Percentiles rank a stretch among this genome's conserved stretches.
phyloP scores from a whole-genome alignment of 2,797 vertebrate species.

The Lates japonicus region DNA sequence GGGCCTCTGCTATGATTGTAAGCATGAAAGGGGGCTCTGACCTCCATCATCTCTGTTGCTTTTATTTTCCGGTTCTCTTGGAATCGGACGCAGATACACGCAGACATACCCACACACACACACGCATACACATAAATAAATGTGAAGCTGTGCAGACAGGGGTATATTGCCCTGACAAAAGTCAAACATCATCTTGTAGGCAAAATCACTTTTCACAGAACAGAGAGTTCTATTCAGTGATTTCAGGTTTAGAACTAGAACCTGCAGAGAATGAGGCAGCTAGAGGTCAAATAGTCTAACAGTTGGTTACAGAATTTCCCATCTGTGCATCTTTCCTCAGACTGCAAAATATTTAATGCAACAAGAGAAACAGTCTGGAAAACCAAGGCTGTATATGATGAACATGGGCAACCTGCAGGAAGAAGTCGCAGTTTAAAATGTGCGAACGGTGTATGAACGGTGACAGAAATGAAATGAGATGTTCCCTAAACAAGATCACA shows the following conservation, averaged over 20 bases:
- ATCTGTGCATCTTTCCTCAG: slow-evolving; percentile 44
- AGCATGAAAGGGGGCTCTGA: slow-evolving; percentile 86
- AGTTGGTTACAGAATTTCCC: slow-evolving; percentile 58
- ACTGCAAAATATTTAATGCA: slow-evolving; percentile 61
- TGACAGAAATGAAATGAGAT: slow-evolving; percentile 28
- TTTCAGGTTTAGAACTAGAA: slow-evolving; percentile 71
- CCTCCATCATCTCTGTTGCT: slow-evolving; percentile 84
- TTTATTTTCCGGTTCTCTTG: slow-evolving; percentile 83
- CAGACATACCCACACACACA: slow-evolving; percentile 51
- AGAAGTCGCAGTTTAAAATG: slow-evolving; percentile 7
- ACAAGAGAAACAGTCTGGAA: slow-evolving; percentile 47
- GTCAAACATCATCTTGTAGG: slow-evolving; percentile 74
- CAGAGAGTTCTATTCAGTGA: slow-evolving; percentile 57
- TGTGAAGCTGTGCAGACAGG: slow-evolving; percentile 72
- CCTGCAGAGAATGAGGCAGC: slow-evolving; percentile 63
- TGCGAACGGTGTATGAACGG: too few relatives aligned
- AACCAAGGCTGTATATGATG: slow-evolving; percentile 47
- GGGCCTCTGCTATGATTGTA: slow-evolving; percentile 83
- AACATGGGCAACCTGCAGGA: slow-evolving; percentile 47
- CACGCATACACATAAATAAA: slow-evolving; percentile 58
- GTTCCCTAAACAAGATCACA: slow-evolving; percentile 17
- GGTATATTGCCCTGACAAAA: slow-evolving; percentile 68
- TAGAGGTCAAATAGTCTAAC: slow-evolving; percentile 58
- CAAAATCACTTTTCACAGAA: slow-evolving; percentile 69
- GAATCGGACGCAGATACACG: slow-evolving; percentile 79